Percentiles rank a stretch among this genome's conserved stretches.
Evolutionary conservation across 2,888 invertebrate genomes (phyloP).

Genomic region (Epistrophe grossulariae): DNA sequence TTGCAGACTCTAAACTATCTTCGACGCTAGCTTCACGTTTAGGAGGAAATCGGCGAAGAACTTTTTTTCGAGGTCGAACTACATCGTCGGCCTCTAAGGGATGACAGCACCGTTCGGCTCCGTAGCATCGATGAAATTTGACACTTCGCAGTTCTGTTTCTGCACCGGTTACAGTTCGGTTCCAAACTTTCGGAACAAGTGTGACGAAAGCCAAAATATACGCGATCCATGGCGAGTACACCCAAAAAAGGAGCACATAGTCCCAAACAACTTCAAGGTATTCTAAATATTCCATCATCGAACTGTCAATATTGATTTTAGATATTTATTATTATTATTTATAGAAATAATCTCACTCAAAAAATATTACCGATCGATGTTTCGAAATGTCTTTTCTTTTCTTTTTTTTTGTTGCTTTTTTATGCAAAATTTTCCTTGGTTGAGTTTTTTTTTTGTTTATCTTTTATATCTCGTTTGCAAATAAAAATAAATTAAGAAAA

Average conservation of each 20-base stretch:
- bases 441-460: slow-evolving; percentile 57
- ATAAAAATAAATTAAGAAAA: slow-evolving; percentile 55
- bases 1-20: slow-evolving; percentile 17
- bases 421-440: slow-evolving; percentile 63
- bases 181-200: slow-evolving; percentile 80
- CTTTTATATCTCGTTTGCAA: slow-evolving; percentile 72
- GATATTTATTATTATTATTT: slow-evolving; percentile 28
- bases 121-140: slow-evolving; percentile 82
- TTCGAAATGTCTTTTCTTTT: slow-evolving; percentile 41
- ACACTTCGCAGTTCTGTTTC: slow-evolving; percentile 79
- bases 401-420: slow-evolving; percentile 12
- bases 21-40: slow-evolving; percentile 77
- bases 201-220: slow-evolving; percentile 81
- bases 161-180: slow-evolving; percentile 79
- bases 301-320: slow-evolving; percentile 30
- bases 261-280: slow-evolving; percentile 78
- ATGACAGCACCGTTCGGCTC: slow-evolving; percentile 80
- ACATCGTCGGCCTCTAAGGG: slow-evolving; percentile 77
- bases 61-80: slow-evolving; percentile 77
- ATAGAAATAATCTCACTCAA: slow-evolving; percentile 19
- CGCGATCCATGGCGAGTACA: slow-evolving; percentile 79
- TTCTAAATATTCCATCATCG: slow-evolving; percentile 77
- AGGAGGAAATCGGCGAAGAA: slow-evolving; percentile 80
- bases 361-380: slow-evolving; percentile 23
- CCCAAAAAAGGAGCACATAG: slow-evolving; percentile 77